Evolutionary conservation across 2,888 invertebrate genomes (phyloP), one percentile per base, ranked within the genome.

Genomic region (Callyntrura sp.): DNA sequence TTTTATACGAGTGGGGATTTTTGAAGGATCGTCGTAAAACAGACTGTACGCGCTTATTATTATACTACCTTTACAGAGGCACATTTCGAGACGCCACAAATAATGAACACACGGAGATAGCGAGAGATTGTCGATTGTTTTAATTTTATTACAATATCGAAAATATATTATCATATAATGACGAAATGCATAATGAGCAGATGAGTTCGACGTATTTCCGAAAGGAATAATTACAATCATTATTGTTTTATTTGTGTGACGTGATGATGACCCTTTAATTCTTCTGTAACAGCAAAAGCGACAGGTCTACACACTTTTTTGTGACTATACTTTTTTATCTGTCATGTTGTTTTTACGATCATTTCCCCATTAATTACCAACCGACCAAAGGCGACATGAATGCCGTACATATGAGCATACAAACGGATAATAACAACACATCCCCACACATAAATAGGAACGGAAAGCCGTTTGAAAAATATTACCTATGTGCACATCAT

Each of bases 281-380:
- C 68, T 28, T 68, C 68, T 55, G 35, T 84, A 51, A 84, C 83
- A 70, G 28, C 51, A 84, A 68, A 17, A 68, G 28, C 83, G 83
- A 84, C 68, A 68, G 68, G 28, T 70, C 48, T 48, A 55, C 55
- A 83, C 65, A 83, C 51, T 45, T 65, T 23, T 43, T 25, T 51
- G 48, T 85, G 45, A 23, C 55, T 73, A 60, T 73, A 60, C 60
- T 62, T 81, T 78, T 65, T 51, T 86, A 82, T 82, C 88, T 88
- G 55, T 51, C 88, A 82, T 83, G 81, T 62, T 60, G 79, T 35
- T 81, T 48, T 62, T 87, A 73, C 62, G 73, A 88, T 76, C 88
- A 83, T 82, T 88, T 76, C 82, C 88, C 82, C 76, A 88, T 83
- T 83, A 82, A 88, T 88, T 88, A 82, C 62, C 60, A 14, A 11